phyloP scores from a whole-genome alignment of 2,797 vertebrate species.

The Gouania willdenowi region DNA sequence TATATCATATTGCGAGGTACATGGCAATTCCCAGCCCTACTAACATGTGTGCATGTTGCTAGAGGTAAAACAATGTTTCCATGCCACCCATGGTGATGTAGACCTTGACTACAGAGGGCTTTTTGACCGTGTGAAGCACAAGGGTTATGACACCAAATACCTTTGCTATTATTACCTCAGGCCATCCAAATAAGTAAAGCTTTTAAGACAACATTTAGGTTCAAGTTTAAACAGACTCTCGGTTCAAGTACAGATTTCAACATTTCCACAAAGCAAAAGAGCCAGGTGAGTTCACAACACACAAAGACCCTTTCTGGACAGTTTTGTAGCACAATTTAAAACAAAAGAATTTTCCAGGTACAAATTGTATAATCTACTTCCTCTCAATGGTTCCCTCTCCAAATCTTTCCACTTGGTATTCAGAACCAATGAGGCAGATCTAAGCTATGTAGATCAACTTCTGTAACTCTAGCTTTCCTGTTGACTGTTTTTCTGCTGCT shows the following conservation, averaged over 20 bases:
- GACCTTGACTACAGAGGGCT: constrained; percentile 42
- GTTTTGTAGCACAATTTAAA: constrained; percentile 20
- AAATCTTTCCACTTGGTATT: constrained; percentile 17
- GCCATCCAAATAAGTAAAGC: constrained; percentile 23
- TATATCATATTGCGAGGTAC: no score
- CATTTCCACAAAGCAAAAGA: constrained; percentile 33
- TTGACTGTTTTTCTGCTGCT: constrained; percentile 21
- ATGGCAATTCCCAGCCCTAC: no score
- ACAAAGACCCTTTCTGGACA: constrained; percentile 9
- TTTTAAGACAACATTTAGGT: constrained; percentile 29
- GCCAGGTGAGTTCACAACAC: constrained; percentile 28
- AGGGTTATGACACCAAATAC: constrained; percentile 44
- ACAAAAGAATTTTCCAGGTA: constrained; percentile 33
- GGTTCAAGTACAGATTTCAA: constrained; percentile 3
- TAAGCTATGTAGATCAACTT: constrained; percentile 15
- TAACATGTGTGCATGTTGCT: constrained; percentile 17
- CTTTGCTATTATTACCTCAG: constrained; percentile 53
- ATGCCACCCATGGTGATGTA: constrained; percentile 13
- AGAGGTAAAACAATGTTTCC: constrained; percentile 15
- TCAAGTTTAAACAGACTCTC: constrained; percentile 6
- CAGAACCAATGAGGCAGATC: constrained; percentile 9
- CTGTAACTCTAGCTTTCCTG: constrained; percentile 24
- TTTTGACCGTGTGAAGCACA: constrained; percentile 12
- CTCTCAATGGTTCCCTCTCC: constrained; percentile 22
- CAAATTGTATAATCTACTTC: constrained; percentile 48